Base-by-base conservation (phyloP, 2,888 invertebrate species). In the Luperina nickerlii region DNA sequence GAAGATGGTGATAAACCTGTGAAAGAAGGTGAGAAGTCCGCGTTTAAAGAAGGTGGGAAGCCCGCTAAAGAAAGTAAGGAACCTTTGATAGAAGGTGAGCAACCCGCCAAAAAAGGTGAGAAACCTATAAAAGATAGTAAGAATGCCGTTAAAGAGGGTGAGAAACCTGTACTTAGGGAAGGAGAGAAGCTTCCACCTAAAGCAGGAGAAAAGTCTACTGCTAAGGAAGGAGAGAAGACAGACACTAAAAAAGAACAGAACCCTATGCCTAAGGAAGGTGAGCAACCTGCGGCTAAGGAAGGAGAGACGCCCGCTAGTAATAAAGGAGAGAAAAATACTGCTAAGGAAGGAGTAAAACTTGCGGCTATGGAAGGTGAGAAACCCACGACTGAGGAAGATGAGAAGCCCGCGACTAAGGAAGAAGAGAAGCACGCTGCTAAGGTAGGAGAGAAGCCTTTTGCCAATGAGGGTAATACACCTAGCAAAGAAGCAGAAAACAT, bases 401-500 rank as follows among this genome's bases (percentile, higher is more conserved):
- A 73, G 0, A 51, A 78, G 0, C 15, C 32, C 2, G 2, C n/a
- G 0, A 6, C 15, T 1, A 24, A 62, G 0, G 24, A 60, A n/a
- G 45, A 0, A 0, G 62, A 32, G 0, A 20, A 68, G 1, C 20
- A 32, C 9, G 1, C 9, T 18, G 0, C 11, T 9, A 54, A 32
- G 0, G 20, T 65, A 48, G 20, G 20, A 6, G 13, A 62, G 0
- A 45, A 60, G 8, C 11, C n/a, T 15, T 2, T 18, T 8, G 1
- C 38, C 18, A 66, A 48, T 9, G 20, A 69, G 20, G 32, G 2
- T 6, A 8, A 54, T 0, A 48, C 48, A 0, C 15, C 63, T 27
- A 8, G 3, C 0, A 67, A 80, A 20, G 62, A 69, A 13, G 88
- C 85, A 45, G 81, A 87, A 70, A 77, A 75, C 3, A 63, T 85